Percentiles rank a stretch among this genome's conserved stretches.
Evolutionary conservation across 2,113 vertebrate species (phyloP).

Genomic region (Apteryx mantelli): DNA sequence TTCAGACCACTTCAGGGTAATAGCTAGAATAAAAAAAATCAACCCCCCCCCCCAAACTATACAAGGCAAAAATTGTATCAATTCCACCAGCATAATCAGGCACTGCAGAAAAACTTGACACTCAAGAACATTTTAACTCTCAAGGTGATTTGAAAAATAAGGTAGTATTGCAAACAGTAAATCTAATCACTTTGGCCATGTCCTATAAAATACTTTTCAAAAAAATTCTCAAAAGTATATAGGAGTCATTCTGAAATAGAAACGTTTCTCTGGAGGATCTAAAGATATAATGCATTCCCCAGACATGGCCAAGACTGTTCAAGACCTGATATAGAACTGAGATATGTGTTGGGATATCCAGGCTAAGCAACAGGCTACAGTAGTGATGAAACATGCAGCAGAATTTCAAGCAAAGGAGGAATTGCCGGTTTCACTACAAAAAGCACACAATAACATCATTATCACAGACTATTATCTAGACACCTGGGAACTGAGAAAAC

Average conservation of each 20-base stretch:
- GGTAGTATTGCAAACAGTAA: neutral
- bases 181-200: neutral
- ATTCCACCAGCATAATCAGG: neutral
- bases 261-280: neutral
- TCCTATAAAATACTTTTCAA: neutral
- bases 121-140: neutral
- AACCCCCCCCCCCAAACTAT: neutral
- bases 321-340: neutral
- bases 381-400: neutral
- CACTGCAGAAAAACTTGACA: neutral
- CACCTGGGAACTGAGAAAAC: neutral
- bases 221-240: neutral
- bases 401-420: neutral
- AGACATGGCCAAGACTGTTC: neutral
- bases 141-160: constrained; percentile 28
- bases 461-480: constrained; percentile 2
- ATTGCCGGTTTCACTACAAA: neutral
- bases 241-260: neutral
- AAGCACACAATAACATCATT: neutral
- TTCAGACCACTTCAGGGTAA: neutral
- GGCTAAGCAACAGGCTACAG: neutral
- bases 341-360: neutral
- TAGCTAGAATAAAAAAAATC: neutral
- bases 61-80: neutral
- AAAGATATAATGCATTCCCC: neutral